phyloP scores from a whole-genome alignment of 2,888 invertebrate species.

The Amaurobius ferox region DNA sequence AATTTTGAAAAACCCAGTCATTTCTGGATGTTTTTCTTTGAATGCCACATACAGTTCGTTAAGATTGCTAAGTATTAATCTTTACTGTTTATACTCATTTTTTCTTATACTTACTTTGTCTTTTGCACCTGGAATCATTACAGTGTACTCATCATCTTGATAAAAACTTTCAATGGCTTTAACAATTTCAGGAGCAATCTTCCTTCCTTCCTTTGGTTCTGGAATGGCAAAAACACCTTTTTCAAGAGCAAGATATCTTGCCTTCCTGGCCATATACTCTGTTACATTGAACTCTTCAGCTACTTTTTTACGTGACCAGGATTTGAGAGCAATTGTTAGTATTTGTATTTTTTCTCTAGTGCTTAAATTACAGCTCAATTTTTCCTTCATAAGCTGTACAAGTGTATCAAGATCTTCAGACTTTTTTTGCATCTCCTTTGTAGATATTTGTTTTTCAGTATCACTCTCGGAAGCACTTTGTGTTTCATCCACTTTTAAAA shows the following conservation, averaged over 20 bases:
- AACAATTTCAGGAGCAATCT: neutral
- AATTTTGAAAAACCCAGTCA: neutral
- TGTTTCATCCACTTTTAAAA: too few relatives aligned
- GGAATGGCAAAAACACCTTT: neutral
- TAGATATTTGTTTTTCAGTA: neutral
- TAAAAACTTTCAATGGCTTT: neutral
- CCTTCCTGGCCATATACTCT: neutral
- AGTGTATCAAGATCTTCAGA: neutral
- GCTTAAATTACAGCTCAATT: neutral
- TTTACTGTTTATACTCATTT: neutral
- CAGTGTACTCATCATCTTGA: neutral
- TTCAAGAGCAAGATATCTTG: neutral
- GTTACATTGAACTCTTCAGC: neutral
- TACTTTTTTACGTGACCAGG: neutral
- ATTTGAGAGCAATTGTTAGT: neutral
- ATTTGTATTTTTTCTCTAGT: neutral
- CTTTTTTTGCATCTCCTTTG: neutral
- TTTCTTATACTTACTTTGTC: neutral
- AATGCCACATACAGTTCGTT: neutral
- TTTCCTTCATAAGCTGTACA: neutral
- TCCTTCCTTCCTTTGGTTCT: neutral
- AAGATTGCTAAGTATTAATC: neutral
- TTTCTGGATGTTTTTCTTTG: neutral
- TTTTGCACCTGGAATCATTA: conserved; percentile 1
- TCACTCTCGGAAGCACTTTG: neutral